Percentiles rank a stretch among this genome's conserved stretches.
These are phyloP conservation scores for Amiota minor DNA, from an alignment of 2,888 invertebrate species.

Conservation along the genomic window DNA sequence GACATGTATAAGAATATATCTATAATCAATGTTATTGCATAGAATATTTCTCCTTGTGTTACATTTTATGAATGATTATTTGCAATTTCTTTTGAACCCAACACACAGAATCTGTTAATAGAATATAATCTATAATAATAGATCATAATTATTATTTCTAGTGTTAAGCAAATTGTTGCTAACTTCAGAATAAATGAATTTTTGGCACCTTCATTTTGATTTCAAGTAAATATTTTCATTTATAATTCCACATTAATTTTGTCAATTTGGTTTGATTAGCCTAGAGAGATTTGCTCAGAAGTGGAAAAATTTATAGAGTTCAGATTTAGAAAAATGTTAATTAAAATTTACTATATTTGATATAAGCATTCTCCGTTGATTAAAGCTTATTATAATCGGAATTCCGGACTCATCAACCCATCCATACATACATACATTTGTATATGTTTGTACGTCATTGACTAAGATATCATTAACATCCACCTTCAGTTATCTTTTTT, in stretches of 20 bases:
- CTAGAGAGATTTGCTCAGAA: neutral
- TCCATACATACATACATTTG: neutral
- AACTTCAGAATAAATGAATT: neutral
- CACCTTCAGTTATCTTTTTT: slow-evolving; percentile 33
- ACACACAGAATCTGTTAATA: neutral
- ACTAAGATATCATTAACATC: slow-evolving; percentile 5
- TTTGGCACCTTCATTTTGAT: neutral
- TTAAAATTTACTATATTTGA: slow-evolving; percentile 25
- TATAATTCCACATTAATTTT: neutral
- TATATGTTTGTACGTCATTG: slow-evolving; percentile 23
- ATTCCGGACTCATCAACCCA: neutral
- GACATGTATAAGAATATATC: no score
- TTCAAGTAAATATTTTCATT: slow-evolving; percentile 5
- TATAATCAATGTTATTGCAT: no score
- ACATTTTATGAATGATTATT: no score
- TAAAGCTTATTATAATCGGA: slow-evolving; percentile 3
- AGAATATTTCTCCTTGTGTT: no score
- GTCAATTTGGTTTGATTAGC: slow-evolving; percentile 13
- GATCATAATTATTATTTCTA: neutral
- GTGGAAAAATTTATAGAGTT: slow-evolving; percentile 54
- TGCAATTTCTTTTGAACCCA: no score
- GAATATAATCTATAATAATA: no score
- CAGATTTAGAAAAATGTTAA: neutral
- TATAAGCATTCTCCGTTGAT: slow-evolving; percentile 17
- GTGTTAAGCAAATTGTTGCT: neutral